Percentiles rank a stretch among this genome's conserved stretches.
Conservation (phyloP, 2,113 vertebrate genomes). For the Salminus brasiliensis region DNA sequence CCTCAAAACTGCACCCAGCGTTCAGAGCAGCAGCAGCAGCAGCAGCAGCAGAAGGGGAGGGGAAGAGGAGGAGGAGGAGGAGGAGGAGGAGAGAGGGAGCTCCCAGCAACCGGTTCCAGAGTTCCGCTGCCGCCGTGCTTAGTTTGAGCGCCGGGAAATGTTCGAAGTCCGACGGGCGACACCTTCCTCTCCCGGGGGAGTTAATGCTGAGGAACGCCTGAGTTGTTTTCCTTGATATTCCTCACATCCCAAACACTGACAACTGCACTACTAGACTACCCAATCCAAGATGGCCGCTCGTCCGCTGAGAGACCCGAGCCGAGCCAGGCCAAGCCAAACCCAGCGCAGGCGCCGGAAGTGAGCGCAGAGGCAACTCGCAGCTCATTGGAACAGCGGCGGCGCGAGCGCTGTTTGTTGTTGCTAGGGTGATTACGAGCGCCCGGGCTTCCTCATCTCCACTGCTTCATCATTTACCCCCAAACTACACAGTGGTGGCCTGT, state of each 20-base stretch:
- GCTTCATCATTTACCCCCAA: background rate
- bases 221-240: conserved; percentile 30
- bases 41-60: conserved; percentile 43
- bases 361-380: conserved; percentile 53
- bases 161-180: background rate
- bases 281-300: conserved; percentile 85
- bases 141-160: background rate
- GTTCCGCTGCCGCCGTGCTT: background rate
- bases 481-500: too few relatives aligned
- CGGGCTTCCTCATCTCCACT: background rate
- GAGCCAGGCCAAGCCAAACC: conserved; percentile 70
- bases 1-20: conserved; percentile 51
- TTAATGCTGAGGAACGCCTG: background rate
- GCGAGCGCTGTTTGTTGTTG: conserved; percentile 73
- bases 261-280: conserved; percentile 27
- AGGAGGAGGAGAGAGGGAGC: background rate
- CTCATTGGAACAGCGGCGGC: conserved; percentile 48
- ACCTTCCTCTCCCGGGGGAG: background rate
- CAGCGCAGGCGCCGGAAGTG: conserved; percentile 69
- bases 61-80: conserved; percentile 31
- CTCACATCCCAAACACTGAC: conserved; percentile 48
- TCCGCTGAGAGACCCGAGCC: conserved; percentile 46
- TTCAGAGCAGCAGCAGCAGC: conserved; percentile 39
- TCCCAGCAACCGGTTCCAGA: conserved; percentile 26
- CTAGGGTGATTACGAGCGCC: conserved; percentile 70